Base-by-base conservation (phyloP, 2,797 vertebrate genomes). In the Sebastes diploproa region DNA sequence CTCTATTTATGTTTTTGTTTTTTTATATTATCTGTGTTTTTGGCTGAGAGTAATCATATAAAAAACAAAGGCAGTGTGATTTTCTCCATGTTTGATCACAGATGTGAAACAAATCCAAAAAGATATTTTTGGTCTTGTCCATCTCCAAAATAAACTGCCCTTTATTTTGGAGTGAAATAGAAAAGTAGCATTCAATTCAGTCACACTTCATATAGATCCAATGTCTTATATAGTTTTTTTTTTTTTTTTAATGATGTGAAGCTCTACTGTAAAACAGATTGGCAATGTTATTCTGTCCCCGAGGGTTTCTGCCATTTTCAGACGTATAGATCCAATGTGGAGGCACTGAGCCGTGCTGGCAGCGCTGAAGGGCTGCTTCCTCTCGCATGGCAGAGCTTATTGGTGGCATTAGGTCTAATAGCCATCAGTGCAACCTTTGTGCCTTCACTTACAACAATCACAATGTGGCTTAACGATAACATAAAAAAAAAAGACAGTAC, bases 321-420 rank as follows among this genome's bases (percentile, higher is more conserved):
- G 80, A 92, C 10, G 2, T 90, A 89, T 85, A 86, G 90, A 92
- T 86, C 85, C 85, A 86, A 86, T 86, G 83, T 83, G 85, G 83
- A 89, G 75, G 83, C 89, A 87, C 81, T 87, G 90, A 93, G 90
- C 87, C 91, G 55, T 90, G 87, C 82, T 81, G 83, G 88, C 88
- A 83, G 81, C 12, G 66, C 88, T 91, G 89, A 90, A 88, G 83
- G 89, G 87, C 90, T 90, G 89, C 87, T 90, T 90, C 88, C 81
- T 93, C 89, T 92, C 72, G 79, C 93, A 92, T 92, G 91, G 90
- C 83, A 64, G 90, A 93, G 90, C 92, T 95, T 93, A 95, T 95
- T 93, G 93, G 92, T 91, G 92, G 90, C 88, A 90, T 84, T 87
- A 92, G 84, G 79, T 89, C 92, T 92, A 89, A 86, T 91, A 88